A percentile compares a stretch with the other conserved stretches of the same genome.
These are phyloP conservation scores for Eurosta solidaginis DNA, from an alignment of 1,140 invertebrate species.

Conservation along the genomic window DNA sequence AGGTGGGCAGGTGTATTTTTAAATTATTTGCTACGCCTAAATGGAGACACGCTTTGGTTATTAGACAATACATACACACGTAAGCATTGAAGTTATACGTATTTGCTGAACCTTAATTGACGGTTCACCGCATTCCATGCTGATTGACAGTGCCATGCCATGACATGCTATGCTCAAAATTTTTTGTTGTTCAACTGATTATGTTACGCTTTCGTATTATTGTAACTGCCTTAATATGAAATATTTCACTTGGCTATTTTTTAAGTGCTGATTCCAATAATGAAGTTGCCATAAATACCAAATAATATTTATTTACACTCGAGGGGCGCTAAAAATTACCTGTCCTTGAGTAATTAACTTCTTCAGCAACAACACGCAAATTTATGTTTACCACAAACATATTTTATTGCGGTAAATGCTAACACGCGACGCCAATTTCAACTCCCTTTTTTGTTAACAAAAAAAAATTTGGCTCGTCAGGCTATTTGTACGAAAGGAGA, in stretches of 20 bases:
- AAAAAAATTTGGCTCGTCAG: background rate
- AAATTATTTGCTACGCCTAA: slow-evolving; percentile 57
- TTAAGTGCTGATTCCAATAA: background rate
- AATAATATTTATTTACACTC: slow-evolving; percentile 33
- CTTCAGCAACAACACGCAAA: slow-evolving; percentile 21
- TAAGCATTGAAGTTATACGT: background rate
- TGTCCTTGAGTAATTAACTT: slow-evolving; percentile 57
- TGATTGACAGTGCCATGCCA: background rate
- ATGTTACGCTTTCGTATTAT: background rate
- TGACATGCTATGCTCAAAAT: background rate
- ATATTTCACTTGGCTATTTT: background rate
- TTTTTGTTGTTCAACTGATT: background rate
- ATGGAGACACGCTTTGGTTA: slow-evolving; percentile 49
- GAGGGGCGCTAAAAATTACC: slow-evolving; percentile 58
- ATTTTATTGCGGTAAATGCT: slow-evolving; percentile 13
- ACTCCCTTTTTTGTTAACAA: background rate
- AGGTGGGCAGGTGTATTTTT: background rate
- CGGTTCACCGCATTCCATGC: background rate
- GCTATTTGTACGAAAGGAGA: background rate
- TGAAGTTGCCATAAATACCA: slow-evolving; percentile 1
- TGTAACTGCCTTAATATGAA: too few species aligned
- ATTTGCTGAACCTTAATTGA: background rate
- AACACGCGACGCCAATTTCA: background rate
- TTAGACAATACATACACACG: slow-evolving; percentile 27
- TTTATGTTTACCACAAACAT: background rate